These are phyloP conservation scores for Sturnus vulgaris DNA, from an alignment of 2,113 vertebrate genomes.

Conservation along the genomic window DNA sequence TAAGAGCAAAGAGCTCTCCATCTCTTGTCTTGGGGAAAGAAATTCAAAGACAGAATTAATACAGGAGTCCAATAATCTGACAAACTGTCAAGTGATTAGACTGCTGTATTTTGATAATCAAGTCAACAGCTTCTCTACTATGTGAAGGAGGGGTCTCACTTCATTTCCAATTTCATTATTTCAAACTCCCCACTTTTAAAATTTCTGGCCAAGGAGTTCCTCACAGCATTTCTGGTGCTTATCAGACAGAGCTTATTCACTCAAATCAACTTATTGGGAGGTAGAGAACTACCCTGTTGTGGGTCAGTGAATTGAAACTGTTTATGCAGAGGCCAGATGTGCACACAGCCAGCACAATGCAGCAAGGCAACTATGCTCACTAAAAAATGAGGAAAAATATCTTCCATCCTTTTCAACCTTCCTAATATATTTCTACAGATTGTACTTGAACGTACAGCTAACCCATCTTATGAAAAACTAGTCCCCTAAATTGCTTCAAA, in stretches of 20 bases:
- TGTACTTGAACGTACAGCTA: background rate
- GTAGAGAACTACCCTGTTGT: background rate
- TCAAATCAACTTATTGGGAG: background rate
- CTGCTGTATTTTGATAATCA: background rate
- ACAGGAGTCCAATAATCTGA: background rate
- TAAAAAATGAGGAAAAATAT: background rate
- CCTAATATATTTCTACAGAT: background rate
- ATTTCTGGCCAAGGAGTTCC: background rate
- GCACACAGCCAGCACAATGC: background rate
- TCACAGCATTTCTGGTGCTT: background rate
- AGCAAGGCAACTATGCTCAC: background rate
- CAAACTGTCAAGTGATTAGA: background rate
- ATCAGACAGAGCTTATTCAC: background rate
- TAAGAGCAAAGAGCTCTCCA: background rate
- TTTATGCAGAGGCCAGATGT: background rate
- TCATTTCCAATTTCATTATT: background rate
- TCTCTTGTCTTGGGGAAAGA: background rate
- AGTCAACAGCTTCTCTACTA: background rate
- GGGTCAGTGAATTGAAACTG: background rate
- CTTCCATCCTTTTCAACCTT: background rate
- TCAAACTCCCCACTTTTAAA: background rate
- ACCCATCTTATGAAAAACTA: background rate
- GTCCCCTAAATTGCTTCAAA: background rate
- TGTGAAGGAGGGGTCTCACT: background rate
- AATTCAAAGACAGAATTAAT: background rate